These are phyloP conservation scores for Lasiommata megera DNA, from an alignment of 2,888 invertebrate species.

Conservation along the genomic window DNA sequence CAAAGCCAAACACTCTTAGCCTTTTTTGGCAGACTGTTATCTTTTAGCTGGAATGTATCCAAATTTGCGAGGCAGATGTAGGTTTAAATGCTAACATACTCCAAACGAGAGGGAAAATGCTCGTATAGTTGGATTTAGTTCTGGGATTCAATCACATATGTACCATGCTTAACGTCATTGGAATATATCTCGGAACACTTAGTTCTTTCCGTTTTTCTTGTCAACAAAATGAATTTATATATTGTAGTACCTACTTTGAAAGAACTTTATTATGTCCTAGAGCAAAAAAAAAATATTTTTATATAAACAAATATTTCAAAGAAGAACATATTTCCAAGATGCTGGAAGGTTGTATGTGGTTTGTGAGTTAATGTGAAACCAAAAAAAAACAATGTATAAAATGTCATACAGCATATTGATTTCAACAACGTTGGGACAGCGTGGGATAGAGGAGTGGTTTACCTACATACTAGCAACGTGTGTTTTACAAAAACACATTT, in stretches of 20 bases:
- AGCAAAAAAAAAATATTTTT: too few species aligned
- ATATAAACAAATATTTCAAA: too few species aligned
- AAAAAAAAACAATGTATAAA: too few species aligned
- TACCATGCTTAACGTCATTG: constrained; percentile 2
- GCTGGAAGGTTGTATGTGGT: too few species aligned
- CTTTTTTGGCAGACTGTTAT: constrained; percentile 1
- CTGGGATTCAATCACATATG: constrained; percentile 10
- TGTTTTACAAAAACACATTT: not conserved
- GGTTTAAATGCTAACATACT: not conserved
- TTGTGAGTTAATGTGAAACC: too few species aligned
- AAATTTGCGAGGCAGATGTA: not conserved
- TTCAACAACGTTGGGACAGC: too few species aligned
- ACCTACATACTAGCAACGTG: not conserved
- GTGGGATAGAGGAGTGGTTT: too few species aligned
- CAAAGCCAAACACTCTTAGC: not conserved
- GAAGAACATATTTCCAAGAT: too few species aligned
- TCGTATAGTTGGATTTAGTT: constrained; percentile 9
- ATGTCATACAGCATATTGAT: too few species aligned
- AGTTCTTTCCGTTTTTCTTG: not conserved
- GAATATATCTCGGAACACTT: constrained; percentile 9
- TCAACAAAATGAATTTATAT: not conserved
- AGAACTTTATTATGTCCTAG: too few species aligned
- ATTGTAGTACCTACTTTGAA: not conserved
- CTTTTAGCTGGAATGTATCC: constrained; percentile 7
- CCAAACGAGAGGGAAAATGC: constrained; percentile 6